These are phyloP conservation scores for Drosophila obscura DNA, from an alignment of 1,140 invertebrate genomes.

Conservation along the genomic window DNA sequence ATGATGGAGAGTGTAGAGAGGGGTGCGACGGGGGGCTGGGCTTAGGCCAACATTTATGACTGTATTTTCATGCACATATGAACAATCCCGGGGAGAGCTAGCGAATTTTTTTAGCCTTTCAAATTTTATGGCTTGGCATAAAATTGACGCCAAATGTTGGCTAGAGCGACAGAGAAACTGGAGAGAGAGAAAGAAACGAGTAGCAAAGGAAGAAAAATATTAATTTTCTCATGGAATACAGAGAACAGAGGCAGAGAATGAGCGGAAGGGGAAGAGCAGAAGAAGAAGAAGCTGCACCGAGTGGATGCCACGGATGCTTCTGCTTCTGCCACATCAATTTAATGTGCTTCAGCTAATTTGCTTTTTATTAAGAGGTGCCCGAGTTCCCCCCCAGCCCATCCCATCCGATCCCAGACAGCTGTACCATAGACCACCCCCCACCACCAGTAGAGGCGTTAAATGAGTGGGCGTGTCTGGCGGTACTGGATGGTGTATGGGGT, in stretches of 20 bases:
- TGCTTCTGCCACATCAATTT: conserved; percentile 55
- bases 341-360: conserved; percentile 75
- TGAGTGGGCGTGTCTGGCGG: conserved; percentile 10
- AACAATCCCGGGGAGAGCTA: conserved; percentile 49
- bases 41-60: conserved; percentile 43
- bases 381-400: neutral
- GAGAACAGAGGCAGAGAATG: neutral
- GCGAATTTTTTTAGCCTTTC: conserved; percentile 40
- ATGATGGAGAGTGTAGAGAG: conserved; percentile 2
- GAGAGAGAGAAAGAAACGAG: too few species aligned
- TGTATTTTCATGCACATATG: conserved; percentile 50
- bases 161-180: neutral
- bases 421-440: neutral
- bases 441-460: conserved; percentile 16
- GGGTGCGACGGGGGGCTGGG: neutral
- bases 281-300: neutral
- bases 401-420: conserved; percentile 9
- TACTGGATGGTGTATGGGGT: neutral
- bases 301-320: conserved; percentile 12
- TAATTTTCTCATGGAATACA: conserved; percentile 9
- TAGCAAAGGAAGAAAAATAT: conserved; percentile 2
- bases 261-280: neutral
- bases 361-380: conserved; percentile 71
- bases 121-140: conserved; percentile 60
- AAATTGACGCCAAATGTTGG: conserved; percentile 52